These are phyloP conservation scores for Pica pica DNA, from an alignment of 2,113 vertebrate species.

Conservation along the genomic window DNA sequence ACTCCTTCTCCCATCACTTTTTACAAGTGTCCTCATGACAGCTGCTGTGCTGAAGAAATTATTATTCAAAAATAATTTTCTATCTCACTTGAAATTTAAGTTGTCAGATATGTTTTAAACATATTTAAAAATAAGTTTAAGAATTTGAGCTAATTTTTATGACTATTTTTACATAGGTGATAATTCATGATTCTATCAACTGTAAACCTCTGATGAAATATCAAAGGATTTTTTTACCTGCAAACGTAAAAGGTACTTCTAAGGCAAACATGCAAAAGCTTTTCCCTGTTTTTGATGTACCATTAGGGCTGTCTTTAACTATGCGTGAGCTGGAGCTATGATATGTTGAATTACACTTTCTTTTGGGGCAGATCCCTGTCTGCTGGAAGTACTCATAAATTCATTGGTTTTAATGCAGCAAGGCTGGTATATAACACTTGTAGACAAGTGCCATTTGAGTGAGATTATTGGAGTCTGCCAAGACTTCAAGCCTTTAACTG, in stretches of 20 bases:
- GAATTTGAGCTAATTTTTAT: background rate
- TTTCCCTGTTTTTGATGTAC: background rate
- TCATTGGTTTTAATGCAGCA: background rate
- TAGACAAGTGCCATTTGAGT: background rate
- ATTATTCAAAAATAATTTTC: background rate
- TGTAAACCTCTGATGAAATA: background rate
- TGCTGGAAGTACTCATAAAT: background rate
- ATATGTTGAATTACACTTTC: background rate
- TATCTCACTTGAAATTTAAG: background rate
- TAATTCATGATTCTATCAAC: background rate
- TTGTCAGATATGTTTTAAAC: background rate
- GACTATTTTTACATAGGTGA: background rate
- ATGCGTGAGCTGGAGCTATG: background rate
- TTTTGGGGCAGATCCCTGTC: background rate
- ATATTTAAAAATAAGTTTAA: background rate
- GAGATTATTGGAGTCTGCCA: background rate
- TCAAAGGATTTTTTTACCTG: background rate
- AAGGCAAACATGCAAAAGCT: background rate
- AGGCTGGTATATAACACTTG: no score
- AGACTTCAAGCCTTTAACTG: background rate
- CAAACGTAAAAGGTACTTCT: background rate
- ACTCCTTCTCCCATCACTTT: background rate
- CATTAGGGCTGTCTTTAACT: background rate
- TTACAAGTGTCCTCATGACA: background rate
- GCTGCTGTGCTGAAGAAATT: background rate